Conservation (phyloP, 2,888 invertebrate species). For the Charanyca ferruginea region DNA sequence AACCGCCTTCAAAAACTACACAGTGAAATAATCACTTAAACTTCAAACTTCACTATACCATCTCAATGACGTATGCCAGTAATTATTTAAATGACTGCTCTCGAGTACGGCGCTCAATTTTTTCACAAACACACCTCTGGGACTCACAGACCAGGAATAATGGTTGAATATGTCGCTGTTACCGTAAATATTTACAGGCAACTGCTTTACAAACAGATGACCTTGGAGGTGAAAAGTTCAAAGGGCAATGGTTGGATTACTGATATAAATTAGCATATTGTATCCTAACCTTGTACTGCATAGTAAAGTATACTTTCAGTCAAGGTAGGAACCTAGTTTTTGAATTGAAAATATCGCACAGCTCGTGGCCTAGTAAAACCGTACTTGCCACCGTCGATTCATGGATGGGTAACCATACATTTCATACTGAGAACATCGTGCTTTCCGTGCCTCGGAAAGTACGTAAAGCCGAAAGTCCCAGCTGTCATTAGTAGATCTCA, state of each 20-base stretch:
- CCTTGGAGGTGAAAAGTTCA: slow-evolving; percentile 5
- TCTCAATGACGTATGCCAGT: slow-evolving; percentile 27
- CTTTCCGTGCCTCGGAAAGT: too few relatives aligned
- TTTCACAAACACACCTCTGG: slow-evolving; percentile 47
- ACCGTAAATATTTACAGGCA: slow-evolving; percentile 44
- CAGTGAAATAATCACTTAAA: too few relatives aligned
- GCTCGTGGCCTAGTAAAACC: too few relatives aligned
- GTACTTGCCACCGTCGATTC: too few relatives aligned
- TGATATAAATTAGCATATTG: background rate
- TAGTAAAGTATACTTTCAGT: too few relatives aligned
- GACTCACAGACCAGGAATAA: slow-evolving; percentile 34
- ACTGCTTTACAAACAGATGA: slow-evolving; percentile 31
- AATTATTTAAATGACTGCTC: slow-evolving; percentile 38
- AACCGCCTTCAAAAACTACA: too few relatives aligned
- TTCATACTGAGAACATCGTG: too few relatives aligned
- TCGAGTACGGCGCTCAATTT: slow-evolving; percentile 46
- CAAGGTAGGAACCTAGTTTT: too few relatives aligned
- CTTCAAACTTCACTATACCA: background rate
- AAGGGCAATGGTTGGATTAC: background rate
- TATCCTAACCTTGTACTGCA: background rate
- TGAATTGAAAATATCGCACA: too few relatives aligned
- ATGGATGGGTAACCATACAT: too few relatives aligned
- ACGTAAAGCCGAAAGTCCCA: too few relatives aligned
- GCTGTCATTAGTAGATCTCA: too few relatives aligned
- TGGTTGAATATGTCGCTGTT: slow-evolving; percentile 31